Percentiles rank a stretch among this genome's conserved stretches.
Evolutionary conservation across 2,888 invertebrate genomes (phyloP).

Genomic region (Bombylius discolor): DNA sequence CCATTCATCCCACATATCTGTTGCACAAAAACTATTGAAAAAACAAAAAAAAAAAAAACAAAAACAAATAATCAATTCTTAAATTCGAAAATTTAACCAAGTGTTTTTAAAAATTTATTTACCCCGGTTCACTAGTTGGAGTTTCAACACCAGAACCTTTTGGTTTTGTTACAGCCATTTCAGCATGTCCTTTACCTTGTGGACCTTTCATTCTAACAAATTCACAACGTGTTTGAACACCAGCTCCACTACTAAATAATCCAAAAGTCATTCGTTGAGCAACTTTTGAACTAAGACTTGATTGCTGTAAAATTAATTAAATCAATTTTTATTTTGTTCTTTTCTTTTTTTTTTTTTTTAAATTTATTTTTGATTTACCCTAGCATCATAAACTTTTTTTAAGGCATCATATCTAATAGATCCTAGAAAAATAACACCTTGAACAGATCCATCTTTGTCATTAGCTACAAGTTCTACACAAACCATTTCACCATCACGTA

Average conservation of each 20-base stretch:
- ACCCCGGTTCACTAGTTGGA: conserved; percentile 80
- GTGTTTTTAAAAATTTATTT: conserved; percentile 1
- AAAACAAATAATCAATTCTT: not conserved
- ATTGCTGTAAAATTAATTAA: conserved; percentile 45
- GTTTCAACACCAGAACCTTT: conserved; percentile 89
- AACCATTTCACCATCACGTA: conserved; percentile 97
- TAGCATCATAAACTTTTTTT: conserved; percentile 89
- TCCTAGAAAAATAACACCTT: conserved; percentile 92
- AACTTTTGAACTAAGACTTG: conserved; percentile 85
- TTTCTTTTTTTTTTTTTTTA: not conserved
- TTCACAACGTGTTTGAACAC: conserved; percentile 73
- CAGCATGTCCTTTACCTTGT: conserved; percentile 89
- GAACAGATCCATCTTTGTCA: conserved; percentile 71
- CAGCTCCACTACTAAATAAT: conserved; percentile 59
- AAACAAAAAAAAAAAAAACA: not conserved
- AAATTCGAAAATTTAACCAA: too few relatives aligned
- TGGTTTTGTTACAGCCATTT: conserved; percentile 93
- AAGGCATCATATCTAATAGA: conserved; percentile 96
- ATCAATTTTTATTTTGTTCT: too few relatives aligned
- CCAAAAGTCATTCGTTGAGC: conserved; percentile 94
- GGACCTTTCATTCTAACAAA: conserved; percentile 98
- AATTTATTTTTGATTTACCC: conserved; percentile 48
- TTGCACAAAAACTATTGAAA: conserved; percentile 48
- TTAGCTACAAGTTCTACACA: conserved; percentile 94
- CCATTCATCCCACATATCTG: conserved; percentile 86